A percentile compares a stretch with the other conserved stretches of the same genome.
Evolutionary conservation across 2,113 vertebrate genomes (phyloP).

Genomic region (Pseudopipra pipra): DNA sequence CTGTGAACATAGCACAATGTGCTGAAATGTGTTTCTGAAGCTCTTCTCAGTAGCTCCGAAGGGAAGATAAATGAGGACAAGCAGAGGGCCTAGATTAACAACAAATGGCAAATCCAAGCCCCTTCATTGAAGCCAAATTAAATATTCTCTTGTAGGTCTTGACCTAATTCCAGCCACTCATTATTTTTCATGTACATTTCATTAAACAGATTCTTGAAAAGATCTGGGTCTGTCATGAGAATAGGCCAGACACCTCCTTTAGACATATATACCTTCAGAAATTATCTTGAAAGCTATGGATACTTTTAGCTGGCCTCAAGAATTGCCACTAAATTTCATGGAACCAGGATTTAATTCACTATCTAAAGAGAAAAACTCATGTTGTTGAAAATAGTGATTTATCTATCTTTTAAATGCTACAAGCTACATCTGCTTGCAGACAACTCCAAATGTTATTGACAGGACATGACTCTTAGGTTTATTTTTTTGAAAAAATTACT

Average conservation of each 20-base stretch:
- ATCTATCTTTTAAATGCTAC: neutral
- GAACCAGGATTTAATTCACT: neutral
- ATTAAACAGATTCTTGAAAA: neutral
- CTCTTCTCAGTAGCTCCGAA: neutral
- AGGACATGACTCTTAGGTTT: neutral
- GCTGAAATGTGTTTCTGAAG: conserved; percentile 1
- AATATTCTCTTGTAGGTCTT: neutral
- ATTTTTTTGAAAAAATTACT: neutral
- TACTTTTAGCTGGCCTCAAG: neutral
- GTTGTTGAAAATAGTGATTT: neutral
- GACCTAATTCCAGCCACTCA: neutral
- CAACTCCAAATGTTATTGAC: neutral
- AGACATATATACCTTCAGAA: neutral
- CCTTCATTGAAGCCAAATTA: conserved; percentile 8
- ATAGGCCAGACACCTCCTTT: neutral
- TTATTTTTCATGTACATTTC: neutral
- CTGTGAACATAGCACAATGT: neutral
- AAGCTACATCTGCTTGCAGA: neutral
- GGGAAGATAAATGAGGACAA: conserved; percentile 28
- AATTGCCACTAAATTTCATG: neutral
- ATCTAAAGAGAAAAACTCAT: neutral
- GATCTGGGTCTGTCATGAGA: neutral
- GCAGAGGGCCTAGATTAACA: conserved; percentile 13
- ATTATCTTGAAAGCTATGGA: neutral
- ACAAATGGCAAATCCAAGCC: neutral